Conservation (phyloP, 2,888 invertebrate species). For the Odontothrips loti region DNA sequence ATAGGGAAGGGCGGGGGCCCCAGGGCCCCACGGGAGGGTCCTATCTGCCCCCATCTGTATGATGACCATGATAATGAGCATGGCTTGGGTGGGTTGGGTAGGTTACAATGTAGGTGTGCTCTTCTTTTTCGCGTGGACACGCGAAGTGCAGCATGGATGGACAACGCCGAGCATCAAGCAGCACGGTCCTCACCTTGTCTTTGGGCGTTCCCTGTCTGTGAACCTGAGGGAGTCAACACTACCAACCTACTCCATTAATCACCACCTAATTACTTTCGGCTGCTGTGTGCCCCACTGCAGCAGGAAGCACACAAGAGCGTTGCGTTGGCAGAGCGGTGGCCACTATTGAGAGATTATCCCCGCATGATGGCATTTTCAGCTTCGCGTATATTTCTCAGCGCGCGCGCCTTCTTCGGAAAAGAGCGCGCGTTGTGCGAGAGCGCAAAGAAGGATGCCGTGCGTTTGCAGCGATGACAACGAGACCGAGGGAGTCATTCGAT, state of each 20-base stretch:
- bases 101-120: background rate
- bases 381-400: background rate
- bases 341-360: constrained; percentile 1
- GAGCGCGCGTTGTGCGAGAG: no score
- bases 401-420: background rate
- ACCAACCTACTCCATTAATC: background rate
- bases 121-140: background rate
- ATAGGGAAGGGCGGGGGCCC: background rate
- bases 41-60: background rate
- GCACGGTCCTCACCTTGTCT: no score
- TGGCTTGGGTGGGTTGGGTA: background rate
- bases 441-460: no score
- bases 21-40: background rate
- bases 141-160: background rate
- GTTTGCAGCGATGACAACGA: no score
- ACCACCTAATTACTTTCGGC: background rate
- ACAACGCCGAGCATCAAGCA: no score
- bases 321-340: background rate
- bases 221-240: background rate
- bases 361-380: background rate
- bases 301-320: background rate
- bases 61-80: background rate
- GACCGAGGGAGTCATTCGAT: no score
- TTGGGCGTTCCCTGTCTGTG: background rate
- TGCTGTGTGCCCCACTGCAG: no score